These are phyloP conservation scores for Pseudorhiza aurosa DNA, from an alignment of 30 jellyfish, hydroid and myxozoan genomes.

Conservation along the genomic window DNA sequence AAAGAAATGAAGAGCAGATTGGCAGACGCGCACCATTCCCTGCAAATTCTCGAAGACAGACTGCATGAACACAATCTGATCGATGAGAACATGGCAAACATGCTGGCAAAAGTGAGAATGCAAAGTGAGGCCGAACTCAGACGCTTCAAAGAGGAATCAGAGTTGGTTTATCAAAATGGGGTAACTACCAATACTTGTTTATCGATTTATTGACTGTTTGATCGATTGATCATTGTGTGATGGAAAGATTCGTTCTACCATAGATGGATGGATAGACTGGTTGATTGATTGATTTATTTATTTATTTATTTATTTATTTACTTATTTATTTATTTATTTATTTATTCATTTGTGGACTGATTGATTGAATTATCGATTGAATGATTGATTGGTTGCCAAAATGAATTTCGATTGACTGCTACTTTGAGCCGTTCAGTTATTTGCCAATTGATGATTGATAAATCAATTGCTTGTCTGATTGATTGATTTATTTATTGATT, in stretches of 20 bases:
- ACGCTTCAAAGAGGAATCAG: conserved; percentile 88
- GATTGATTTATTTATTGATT: no score
- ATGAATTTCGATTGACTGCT: no score
- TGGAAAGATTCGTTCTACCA: no score
- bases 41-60: conserved; percentile 74
- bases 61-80: conserved; percentile 82
- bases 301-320: neutral
- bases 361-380: neutral
- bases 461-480: neutral
- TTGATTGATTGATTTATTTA: neutral
- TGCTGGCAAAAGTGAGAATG: conserved; percentile 78
- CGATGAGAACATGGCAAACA: conserved; percentile 79
- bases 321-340: neutral
- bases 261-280: neutral
- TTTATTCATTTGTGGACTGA: no score
- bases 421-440: no score
- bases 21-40: conserved; percentile 83
- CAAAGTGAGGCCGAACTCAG: conserved; percentile 87
- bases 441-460: neutral
- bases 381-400: neutral
- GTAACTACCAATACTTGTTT: conserved; percentile 5
- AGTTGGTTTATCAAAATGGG: conserved; percentile 75
- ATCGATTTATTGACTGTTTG: neutral
- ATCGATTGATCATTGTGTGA: neutral
- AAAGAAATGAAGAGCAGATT: conserved; percentile 65